Conservation (phyloP, 2,113 vertebrate species). For the Axis porcinus region DNA sequence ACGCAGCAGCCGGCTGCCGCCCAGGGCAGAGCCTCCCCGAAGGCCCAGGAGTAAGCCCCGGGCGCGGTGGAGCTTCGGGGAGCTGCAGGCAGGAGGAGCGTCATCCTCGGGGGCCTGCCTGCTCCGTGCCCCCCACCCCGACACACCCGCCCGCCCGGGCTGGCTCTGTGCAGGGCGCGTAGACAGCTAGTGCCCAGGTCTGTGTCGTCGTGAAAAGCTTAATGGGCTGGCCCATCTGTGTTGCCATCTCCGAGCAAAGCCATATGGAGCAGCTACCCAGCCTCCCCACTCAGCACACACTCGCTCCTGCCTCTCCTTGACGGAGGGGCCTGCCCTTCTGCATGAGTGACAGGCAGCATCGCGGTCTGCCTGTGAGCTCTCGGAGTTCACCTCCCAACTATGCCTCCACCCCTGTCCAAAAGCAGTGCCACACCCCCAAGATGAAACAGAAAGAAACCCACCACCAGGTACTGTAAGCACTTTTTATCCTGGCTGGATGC, state of each 20-base stretch:
- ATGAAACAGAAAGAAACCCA: not conserved
- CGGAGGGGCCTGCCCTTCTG: not conserved
- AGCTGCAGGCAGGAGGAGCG: not conserved
- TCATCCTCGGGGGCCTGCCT: not conserved
- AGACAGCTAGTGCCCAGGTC: conserved; percentile 11
- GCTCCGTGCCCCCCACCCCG: not conserved
- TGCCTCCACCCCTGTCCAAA: not conserved
- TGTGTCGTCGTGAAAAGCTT: conserved; percentile 44
- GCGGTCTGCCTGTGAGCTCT: not conserved
- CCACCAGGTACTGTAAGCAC: not conserved
- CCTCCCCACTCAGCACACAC: not conserved
- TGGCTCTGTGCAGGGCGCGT: conserved; percentile 22
- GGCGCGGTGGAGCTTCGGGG: not conserved
- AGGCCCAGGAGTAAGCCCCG: not conserved
- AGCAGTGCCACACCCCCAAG: not conserved
- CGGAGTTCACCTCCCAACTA: not conserved
- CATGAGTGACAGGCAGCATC: conserved; percentile 29
- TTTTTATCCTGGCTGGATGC: not conserved
- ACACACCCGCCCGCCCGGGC: rapidly evolving
- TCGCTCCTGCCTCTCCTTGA: not conserved
- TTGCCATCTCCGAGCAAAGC: conserved; percentile 56
- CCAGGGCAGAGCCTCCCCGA: not conserved
- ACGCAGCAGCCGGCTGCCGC: not conserved
- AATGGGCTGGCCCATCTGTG: conserved; percentile 32
- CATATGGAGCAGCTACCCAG: conserved; percentile 35